Evolutionary conservation across 2,113 vertebrate species (phyloP).

Genomic region (Channa argus): DNA sequence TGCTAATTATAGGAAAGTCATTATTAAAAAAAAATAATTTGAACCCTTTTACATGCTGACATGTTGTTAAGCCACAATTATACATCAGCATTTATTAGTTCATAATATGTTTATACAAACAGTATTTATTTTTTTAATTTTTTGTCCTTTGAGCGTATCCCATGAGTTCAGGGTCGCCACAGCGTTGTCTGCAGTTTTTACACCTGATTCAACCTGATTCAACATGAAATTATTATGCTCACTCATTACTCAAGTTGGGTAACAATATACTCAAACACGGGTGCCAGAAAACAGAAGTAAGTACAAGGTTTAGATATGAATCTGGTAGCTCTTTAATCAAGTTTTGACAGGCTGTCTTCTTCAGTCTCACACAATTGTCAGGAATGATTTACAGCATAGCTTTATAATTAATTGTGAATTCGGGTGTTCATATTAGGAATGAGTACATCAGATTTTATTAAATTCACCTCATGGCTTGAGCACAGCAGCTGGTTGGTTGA

Average conservation of each 20-base stretch:
- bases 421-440: constrained; percentile 24
- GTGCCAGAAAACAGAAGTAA: not conserved
- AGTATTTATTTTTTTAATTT: too few relatives aligned
- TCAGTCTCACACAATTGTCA: constrained; percentile 48
- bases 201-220: too few relatives aligned
- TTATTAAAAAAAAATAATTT: too few relatives aligned
- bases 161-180: too few relatives aligned
- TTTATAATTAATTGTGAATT: constrained; percentile 80
- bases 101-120: too few relatives aligned
- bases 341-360: constrained; percentile 51
- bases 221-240: too few relatives aligned
- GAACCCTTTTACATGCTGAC: too few relatives aligned
- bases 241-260: not conserved
- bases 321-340: not conserved
- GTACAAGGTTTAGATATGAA: not conserved
- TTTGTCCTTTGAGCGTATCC: too few relatives aligned
- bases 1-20: too few relatives aligned
- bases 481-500: constrained; percentile 9
- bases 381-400: constrained; percentile 75
- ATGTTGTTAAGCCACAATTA: too few relatives aligned
- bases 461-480: constrained; percentile 19
- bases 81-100: too few relatives aligned
- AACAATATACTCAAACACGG: not conserved
- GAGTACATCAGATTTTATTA: constrained; percentile 37
- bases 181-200: too few relatives aligned